Percentiles rank a stretch among this genome's conserved stretches.
phyloP scores from a whole-genome alignment of 2,113 vertebrate genomes.

The Stegostoma tigrinum region DNA sequence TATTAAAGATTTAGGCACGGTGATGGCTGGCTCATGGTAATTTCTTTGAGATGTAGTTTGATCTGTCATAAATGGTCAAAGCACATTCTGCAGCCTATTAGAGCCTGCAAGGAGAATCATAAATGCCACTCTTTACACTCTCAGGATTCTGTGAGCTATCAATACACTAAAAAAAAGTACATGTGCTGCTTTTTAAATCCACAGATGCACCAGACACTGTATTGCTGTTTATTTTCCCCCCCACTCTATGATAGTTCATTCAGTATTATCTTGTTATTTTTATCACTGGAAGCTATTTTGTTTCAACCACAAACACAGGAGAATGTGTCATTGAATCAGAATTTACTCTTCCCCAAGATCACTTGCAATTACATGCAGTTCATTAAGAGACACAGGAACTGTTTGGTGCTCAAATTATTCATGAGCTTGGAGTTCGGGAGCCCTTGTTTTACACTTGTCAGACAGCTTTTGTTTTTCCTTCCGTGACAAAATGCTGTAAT shows the following conservation, averaged over 20 bases:
- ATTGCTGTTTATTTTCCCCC: neutral
- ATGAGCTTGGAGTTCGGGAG: conserved; percentile 26
- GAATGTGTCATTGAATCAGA: neutral
- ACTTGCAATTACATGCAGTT: conserved; percentile 9
- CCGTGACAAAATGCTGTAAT: conserved; percentile 32
- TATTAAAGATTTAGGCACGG: conserved; percentile 95
- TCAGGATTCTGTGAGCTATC: conserved; percentile 36
- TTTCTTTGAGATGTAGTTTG: conserved; percentile 99
- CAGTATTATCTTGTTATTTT: neutral
- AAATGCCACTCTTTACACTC: conserved; percentile 80
- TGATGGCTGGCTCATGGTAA: conserved; percentile 94
- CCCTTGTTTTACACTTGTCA: conserved; percentile 23
- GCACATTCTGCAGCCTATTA: conserved; percentile 97
- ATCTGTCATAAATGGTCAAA: conserved; percentile 99
- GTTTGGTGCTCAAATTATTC: conserved; percentile 24
- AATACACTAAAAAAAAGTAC: neutral
- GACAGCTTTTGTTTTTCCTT: conserved; percentile 29
- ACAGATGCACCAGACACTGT: neutral
- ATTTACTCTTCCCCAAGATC: neutral
- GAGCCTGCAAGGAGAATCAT: conserved; percentile 78
- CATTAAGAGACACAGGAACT: conserved; percentile 29
- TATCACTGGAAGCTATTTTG: neutral
- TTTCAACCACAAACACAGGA: neutral
- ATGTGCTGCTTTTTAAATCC: neutral
- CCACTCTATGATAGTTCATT: neutral